Conservation (phyloP, 2,797 vertebrate genomes). For the Argya squamiceps region DNA sequence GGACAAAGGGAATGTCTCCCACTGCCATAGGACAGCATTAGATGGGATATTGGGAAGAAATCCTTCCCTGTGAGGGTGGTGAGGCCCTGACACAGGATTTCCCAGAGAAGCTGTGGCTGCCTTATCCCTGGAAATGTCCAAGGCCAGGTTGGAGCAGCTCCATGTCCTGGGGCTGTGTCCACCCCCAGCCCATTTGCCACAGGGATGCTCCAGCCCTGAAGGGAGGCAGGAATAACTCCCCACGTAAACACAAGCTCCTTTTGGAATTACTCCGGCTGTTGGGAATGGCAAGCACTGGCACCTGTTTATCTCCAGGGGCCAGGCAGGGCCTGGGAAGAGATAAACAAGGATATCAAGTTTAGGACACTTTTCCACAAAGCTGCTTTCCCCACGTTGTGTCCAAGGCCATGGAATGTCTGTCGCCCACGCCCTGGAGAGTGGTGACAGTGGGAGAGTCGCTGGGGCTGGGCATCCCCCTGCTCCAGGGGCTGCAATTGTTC, state of each 20-base stretch:
- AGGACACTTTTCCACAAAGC: constrained; percentile 18
- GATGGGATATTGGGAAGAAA: not conserved
- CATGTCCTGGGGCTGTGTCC: not conserved
- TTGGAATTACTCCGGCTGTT: not conserved
- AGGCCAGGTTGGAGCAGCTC: not conserved
- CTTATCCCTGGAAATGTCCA: not conserved
- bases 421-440: not conserved
- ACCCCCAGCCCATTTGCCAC: not conserved
- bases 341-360: constrained; percentile 53
- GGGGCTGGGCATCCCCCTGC: not conserved
- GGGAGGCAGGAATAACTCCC: not conserved
- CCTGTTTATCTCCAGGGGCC: constrained; percentile 18
- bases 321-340: not conserved
- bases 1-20: not conserved
- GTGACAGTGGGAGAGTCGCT: not conserved
- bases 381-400: not conserved
- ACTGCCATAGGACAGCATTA: rapidly evolving
- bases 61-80: not conserved
- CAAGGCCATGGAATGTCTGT: not conserved
- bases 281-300: not conserved
- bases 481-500: not conserved
- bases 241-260: not conserved
- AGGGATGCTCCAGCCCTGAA: not conserved
- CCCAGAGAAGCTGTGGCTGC: not conserved
- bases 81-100: not conserved